Base-by-base conservation (phyloP, 2,797 vertebrate genomes). In the Geotria australis region DNA sequence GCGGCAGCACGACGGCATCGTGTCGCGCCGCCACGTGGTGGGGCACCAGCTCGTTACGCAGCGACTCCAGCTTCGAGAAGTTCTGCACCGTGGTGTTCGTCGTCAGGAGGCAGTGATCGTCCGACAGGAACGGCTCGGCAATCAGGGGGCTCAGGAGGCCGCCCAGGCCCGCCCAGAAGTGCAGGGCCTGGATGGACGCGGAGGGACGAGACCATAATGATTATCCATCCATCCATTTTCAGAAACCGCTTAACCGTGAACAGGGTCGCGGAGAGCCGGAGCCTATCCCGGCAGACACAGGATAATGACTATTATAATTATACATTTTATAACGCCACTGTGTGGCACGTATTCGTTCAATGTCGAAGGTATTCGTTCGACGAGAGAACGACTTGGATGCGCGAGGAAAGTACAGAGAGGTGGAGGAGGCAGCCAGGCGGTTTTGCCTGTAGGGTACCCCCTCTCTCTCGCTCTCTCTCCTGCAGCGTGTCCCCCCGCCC, bases 131-230 rank as follows among this genome's bases (percentile, higher is more conserved):
- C 11, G 86, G 85, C 63, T 95, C 83, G 0, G 79, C 85, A 3
- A 96, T 85, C 57, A 96, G 71, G 0, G 89, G 89, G 65, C 85
- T 91, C 59, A 95, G 70, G 61, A 96, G 67, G 0, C 85, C 89
- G 1, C 86, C 89, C 2, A 93, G 76, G 45, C 89, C 86, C 60
- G 79, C 81, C 59, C 86, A 96, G 72, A 91, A 93, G 63, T 96
- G 85, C 15, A 95, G 75, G 3, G 72, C 81, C 86, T 96, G 65
- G 6, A 46, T 15, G 48, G n/a, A 56, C 60, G 49, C 60, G 53
- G 46, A 55, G 9, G 61, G 1, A 56, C 51, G 10, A 9, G 1
- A 1, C 0, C 1, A 9, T n/a, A n/a, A n/a, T n/a, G n/a, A n/a
- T n/a, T n/a, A n/a, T n/a, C n/a, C n/a, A n/a, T n/a, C n/a, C n/a